Evolutionary conservation across 2,113 vertebrate species (phyloP), one percentile per base, ranked within the genome.

Genomic region (Peucedramus taeniatus): DNA sequence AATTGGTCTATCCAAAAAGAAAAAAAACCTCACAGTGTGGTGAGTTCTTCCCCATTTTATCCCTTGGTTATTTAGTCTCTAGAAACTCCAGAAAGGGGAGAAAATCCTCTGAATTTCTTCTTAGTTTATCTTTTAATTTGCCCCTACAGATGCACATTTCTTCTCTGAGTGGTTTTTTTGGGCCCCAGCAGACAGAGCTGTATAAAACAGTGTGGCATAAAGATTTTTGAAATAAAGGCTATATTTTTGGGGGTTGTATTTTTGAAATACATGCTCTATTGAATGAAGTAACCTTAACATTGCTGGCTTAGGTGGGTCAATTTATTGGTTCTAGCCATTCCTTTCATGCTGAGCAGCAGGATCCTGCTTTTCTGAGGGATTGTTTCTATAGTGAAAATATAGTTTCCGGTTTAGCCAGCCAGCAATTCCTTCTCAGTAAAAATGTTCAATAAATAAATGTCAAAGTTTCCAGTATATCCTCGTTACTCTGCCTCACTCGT

Each of bases 381-480:
- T 89, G 77, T 93, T 96, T 91, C 91, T 91, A 6, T n/a, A 91
- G 85, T 69, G 74, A 90, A 97, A 92, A 87, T 78, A 92, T 79
- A 68, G 91, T 87, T 94, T 95, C 93, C 84, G 65, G 77, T 94
- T 93, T 71, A 71, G 84, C 47, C 37, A 89, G 92, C 91, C 94
- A 96, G 56, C 91, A 96, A 76, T 93, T 92, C 90, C 91, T 94
- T 87, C 94, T 91, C 84, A 83, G 94, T 53, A 76, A 95, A 87
- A 96, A 95, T 85, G 87, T 93, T 96, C 94, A 96, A 97, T 97
- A 97, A 96, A 96, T 97, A 96, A 94, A 96, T 93, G 96, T 96
- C 94, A 95, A 83, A 88, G 90, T 96, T 97, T 96, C 95, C 95
- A 96, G 91, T 90, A 74, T 94, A 89, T 89, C 80, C 83, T 89